Base-by-base conservation (phyloP, 2,888 invertebrate genomes). In the Acanthosepion pharaonis region DNA sequence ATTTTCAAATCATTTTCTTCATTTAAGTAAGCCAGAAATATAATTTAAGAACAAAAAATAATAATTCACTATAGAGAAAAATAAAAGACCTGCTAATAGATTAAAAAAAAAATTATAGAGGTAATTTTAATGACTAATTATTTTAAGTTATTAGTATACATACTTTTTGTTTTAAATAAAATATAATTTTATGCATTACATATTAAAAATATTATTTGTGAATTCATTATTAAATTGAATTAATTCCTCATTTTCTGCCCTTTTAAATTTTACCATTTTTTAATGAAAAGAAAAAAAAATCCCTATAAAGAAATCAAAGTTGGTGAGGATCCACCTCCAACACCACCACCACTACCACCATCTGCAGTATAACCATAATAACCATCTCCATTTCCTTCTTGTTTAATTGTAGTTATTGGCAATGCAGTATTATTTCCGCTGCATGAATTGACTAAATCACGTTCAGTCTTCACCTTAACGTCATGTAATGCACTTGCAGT, bases 401-500 rank as follows among this genome's bases (percentile, higher is more conserved):
- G 93, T 51, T 93, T 93, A 53, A 93, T 53, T 18, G 53, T 9
- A 51, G 93, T 4, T 28, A 93, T 18, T 51, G 93, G 93, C 49
- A 93, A 4, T 53, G 93, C 9, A 78, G n/a, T 0, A 78, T 1
- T 33, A 33, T 28, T 93, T 93, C 53, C 49, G 51, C 93, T n/a
- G 25, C 93, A 93, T 11, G n/a, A 33, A 51, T 25, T 93, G 51
- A 53, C 49, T 53, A n/a, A n/a, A 48, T 93, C 93, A 51, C 49
- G 49, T 53, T 93, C 93, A 53, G 93, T 93, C 93, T 93, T 93
- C 51, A 93, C 53, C 28, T 93, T 93, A n/a, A 93, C 53, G 5
- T 49, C n/a, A 49, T 93, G 93, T 53, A 93, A 53, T n/a, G 49
- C 42, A 53, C 20, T 53, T 49, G n/a, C 49, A 49, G 6, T 49